Evolutionary conservation across 2,113 vertebrate species (phyloP).

Genomic region (Danio rerio): DNA sequence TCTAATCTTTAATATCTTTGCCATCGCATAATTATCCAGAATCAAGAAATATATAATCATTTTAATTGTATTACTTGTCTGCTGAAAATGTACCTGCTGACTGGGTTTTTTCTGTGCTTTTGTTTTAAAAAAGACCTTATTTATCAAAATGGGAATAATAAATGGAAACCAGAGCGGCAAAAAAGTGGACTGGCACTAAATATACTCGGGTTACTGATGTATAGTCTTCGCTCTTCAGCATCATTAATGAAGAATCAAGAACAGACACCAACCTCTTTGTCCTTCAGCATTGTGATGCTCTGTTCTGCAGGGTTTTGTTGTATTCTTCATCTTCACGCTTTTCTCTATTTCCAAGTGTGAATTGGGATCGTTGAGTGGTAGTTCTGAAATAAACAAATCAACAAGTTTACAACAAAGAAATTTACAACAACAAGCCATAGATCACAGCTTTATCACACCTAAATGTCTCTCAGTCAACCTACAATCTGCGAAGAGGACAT

Average conservation of each 20-base stretch:
- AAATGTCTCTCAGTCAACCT: too few relatives aligned
- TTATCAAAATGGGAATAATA: too few relatives aligned
- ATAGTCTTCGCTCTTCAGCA: neutral
- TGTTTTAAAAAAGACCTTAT: too few relatives aligned
- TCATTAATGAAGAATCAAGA: neutral
- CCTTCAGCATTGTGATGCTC: neutral
- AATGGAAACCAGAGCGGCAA: too few relatives aligned
- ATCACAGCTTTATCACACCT: too few relatives aligned
- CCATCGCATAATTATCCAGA: neutral
- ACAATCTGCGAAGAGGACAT: too few relatives aligned
- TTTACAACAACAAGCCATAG: neutral
- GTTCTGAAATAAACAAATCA: neutral
- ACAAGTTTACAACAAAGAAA: neutral
- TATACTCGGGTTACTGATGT: too few relatives aligned
- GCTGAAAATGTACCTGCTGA: too few relatives aligned
- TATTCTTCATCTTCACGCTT: neutral
- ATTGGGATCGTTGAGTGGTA: neutral
- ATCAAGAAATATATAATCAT: too few relatives aligned
- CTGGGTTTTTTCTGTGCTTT: too few relatives aligned
- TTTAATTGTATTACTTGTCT: too few relatives aligned
- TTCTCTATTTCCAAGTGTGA: neutral
- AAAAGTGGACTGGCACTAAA: too few relatives aligned
- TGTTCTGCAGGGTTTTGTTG: neutral
- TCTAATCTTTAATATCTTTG: neutral
- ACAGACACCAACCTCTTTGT: conserved; percentile 3